phyloP scores from a whole-genome alignment of 2,888 invertebrate genomes.

The Tridacna gigas region DNA sequence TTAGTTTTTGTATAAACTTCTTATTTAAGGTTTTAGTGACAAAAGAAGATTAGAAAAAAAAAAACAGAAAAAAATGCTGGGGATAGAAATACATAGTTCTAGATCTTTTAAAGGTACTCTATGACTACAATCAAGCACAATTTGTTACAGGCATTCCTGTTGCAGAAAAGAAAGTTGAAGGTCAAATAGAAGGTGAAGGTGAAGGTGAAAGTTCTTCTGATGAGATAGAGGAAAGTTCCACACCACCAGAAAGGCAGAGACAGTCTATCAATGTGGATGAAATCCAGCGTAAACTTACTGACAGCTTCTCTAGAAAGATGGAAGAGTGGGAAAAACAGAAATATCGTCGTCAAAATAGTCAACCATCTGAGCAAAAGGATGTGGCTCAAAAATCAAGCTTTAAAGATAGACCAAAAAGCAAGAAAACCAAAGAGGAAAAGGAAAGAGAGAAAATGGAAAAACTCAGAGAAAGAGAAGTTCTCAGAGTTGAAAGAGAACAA shows the following conservation, averaged over 20 bases:
- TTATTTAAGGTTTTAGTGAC: too few relatives aligned
- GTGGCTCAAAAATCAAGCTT: constrained; percentile 51
- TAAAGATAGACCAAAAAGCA: constrained; percentile 72
- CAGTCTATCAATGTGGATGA: constrained; percentile 83
- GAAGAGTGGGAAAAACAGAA: constrained; percentile 91
- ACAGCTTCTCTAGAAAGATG: constrained; percentile 93
- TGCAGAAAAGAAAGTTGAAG: constrained; percentile 53
- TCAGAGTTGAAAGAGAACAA: constrained; percentile 76
- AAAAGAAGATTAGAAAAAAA: too few relatives aligned
- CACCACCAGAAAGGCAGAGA: constrained; percentile 49
- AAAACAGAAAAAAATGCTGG: too few relatives aligned
- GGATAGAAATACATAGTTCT: too few relatives aligned
- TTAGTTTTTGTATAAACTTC: too few relatives aligned
- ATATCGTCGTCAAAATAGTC: constrained; percentile 74
- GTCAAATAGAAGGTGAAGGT: constrained; percentile 54
- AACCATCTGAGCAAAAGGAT: constrained; percentile 64
- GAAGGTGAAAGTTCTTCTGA: constrained; percentile 63
- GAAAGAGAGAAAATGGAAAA: constrained; percentile 75
- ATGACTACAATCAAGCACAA: too few relatives aligned
- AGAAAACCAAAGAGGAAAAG: constrained; percentile 74
- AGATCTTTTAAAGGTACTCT: too few relatives aligned
- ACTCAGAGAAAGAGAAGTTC: constrained; percentile 74
- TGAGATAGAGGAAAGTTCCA: constrained; percentile 63
- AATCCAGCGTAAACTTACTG: constrained; percentile 88
- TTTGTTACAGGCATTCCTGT: constrained; percentile 7